phyloP scores from a whole-genome alignment of 2,113 vertebrate genomes.

The Tragelaphus imberbis region DNA sequence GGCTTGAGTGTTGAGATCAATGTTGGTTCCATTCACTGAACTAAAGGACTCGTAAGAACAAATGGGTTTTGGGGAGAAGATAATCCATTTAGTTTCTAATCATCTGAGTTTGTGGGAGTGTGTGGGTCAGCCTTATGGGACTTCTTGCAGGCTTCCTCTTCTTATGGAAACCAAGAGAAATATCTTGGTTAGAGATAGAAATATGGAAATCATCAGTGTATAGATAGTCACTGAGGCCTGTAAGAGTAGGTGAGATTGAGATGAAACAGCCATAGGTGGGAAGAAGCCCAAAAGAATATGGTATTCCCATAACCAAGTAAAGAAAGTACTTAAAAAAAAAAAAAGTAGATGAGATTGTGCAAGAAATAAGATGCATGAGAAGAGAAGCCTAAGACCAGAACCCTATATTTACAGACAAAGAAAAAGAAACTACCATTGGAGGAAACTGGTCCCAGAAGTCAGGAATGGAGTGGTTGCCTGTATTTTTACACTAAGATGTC shows the following conservation, averaged over 20 bases:
- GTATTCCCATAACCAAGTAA: background rate
- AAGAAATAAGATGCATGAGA: background rate
- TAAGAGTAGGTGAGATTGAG: background rate
- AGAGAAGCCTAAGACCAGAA: background rate
- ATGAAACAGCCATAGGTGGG: background rate
- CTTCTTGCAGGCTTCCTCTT: background rate
- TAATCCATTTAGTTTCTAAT: background rate
- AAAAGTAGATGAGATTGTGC: background rate
- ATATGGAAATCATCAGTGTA: background rate
- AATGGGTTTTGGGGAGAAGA: background rate
- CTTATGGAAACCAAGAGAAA: background rate
- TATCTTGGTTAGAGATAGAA: background rate
- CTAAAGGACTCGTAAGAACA: background rate
- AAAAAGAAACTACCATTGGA: background rate
- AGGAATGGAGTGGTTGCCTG: background rate
- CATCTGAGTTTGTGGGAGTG: background rate
- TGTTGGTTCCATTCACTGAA: background rate
- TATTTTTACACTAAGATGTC: background rate
- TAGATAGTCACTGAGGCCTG: background rate
- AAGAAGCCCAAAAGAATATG: background rate
- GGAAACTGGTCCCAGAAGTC: background rate
- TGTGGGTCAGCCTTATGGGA: background rate
- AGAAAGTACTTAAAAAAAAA: background rate
- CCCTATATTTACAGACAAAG: background rate
- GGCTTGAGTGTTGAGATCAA: background rate